Evolutionary conservation across 2,797 vertebrate genomes (phyloP).

Genomic region (Eulemur mongoz): DNA sequence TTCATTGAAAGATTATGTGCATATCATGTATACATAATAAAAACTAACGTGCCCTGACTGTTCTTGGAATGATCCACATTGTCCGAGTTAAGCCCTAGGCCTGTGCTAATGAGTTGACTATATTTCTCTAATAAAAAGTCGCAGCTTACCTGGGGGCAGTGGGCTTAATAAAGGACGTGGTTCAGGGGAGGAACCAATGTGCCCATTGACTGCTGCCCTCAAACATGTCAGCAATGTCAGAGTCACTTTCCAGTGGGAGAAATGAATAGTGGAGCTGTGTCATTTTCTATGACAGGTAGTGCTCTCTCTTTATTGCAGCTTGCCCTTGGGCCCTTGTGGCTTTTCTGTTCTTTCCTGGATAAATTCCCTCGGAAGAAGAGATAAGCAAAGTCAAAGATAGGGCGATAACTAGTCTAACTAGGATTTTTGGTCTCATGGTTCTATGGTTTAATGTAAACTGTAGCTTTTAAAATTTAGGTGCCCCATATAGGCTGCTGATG

Average conservation of each 20-base stretch:
- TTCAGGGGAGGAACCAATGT: background rate
- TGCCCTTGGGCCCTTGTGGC: background rate
- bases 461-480: conserved; percentile 46
- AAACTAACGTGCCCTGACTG: background rate
- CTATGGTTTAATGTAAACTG: background rate
- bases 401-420: background rate
- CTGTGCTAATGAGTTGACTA: background rate
- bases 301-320: background rate
- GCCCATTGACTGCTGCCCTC: background rate
- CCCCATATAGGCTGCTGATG: background rate
- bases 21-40: background rate
- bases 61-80: background rate
- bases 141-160: background rate
- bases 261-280: background rate
- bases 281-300: background rate
- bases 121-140: background rate
- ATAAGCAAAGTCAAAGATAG: conserved; percentile 11
- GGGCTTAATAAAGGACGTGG: background rate
- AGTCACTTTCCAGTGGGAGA: background rate
- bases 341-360: background rate
- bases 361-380: conserved; percentile 29
- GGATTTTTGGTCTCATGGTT: background rate
- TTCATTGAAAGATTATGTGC: background rate
- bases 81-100: background rate
- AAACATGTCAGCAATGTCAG: background rate